Conservation (phyloP, 2,113 vertebrate species). For the Orcinus orca region DNA sequence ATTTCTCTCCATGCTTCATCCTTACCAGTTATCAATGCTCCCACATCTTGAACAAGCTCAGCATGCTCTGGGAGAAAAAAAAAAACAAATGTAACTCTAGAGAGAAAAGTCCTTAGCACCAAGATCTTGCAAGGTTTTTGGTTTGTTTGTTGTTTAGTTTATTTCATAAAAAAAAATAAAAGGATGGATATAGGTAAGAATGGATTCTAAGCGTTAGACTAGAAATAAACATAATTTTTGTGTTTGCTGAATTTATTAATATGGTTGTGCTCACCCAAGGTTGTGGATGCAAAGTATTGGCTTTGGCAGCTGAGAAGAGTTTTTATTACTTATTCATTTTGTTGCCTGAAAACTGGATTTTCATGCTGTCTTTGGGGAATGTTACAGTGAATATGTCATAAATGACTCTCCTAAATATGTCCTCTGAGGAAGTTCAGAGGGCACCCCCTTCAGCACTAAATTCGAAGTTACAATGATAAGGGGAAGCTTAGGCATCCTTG, state of each 20-base stretch:
- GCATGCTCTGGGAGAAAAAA: background rate
- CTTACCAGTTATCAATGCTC: background rate
- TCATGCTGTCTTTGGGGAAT: background rate
- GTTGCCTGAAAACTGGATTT: background rate
- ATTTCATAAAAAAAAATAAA: background rate
- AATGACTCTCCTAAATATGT: background rate
- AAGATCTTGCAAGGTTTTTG: background rate
- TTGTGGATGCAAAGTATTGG: background rate
- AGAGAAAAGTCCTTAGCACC: background rate
- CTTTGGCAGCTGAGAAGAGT: background rate
- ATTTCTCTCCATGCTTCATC: background rate
- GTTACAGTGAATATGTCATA: background rate
- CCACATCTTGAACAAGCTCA: background rate
- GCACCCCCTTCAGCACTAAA: background rate
- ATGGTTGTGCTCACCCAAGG: background rate
- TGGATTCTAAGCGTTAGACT: background rate
- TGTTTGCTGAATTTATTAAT: background rate
- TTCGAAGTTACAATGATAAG: background rate
- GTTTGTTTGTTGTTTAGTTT: background rate
- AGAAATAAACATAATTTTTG: background rate
- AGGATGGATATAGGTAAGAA: background rate
- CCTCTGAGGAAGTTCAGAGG: background rate
- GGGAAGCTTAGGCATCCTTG: background rate
- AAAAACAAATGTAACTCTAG: background rate
- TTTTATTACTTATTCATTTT: background rate